Evolutionary conservation across 2,797 vertebrate species (phyloP).

Genomic region (Lacerta agilis): DNA sequence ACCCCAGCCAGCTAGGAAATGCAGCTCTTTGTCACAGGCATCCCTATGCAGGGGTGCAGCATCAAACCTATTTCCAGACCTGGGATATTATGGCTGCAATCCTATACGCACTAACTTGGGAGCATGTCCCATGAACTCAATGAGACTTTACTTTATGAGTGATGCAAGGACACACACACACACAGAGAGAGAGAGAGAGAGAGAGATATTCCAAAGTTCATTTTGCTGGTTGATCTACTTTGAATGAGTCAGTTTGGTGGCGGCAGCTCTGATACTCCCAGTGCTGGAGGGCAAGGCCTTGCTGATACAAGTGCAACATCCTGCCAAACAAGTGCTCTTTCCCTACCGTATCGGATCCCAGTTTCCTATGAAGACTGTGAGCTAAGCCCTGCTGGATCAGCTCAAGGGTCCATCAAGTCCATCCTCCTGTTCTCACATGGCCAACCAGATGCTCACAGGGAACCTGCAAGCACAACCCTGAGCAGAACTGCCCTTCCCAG

Average conservation of each 20-base stretch:
- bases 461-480: too few relatives aligned
- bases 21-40: background rate
- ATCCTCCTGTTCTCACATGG: background rate
- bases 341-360: background rate
- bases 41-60: background rate
- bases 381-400: background rate
- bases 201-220: too few relatives aligned
- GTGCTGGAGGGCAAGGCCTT: background rate
- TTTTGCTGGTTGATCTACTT: too few relatives aligned
- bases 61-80: background rate
- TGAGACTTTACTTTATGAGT: background rate
- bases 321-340: background rate
- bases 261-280: background rate
- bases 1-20: background rate
- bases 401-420: background rate
- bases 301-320: background rate
- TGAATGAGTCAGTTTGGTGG: background rate
- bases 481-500: too few relatives aligned
- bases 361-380: background rate
- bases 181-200: too few relatives aligned
- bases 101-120: background rate
- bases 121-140: background rate
- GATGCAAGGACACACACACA: background rate
- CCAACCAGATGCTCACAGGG: background rate
- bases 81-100: background rate